Conservation (phyloP, 2,797 vertebrate species). For the Serranus cabrilla region DNA sequence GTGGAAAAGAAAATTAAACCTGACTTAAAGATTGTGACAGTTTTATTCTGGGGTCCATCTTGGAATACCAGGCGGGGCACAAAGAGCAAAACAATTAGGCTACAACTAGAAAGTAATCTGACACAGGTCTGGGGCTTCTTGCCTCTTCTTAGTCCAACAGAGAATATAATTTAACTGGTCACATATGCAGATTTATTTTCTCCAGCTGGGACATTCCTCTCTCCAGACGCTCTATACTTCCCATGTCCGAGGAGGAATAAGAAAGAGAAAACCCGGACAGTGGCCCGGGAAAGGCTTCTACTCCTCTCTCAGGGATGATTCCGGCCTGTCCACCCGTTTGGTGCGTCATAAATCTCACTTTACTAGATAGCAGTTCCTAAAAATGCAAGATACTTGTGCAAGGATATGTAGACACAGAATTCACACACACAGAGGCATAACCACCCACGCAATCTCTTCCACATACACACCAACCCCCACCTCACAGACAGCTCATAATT, state of each 20-base stretch:
- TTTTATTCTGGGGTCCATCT: too few species aligned
- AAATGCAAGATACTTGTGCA: constrained; percentile 20
- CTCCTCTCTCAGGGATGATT: constrained; percentile 44
- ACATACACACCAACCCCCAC: not conserved
- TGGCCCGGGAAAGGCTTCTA: constrained; percentile 37
- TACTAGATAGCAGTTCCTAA: constrained; percentile 49
- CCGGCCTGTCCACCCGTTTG: constrained; percentile 3
- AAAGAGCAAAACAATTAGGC: too few species aligned
- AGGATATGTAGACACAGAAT: not conserved
- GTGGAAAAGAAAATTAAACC: not conserved
- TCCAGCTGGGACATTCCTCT: constrained; percentile 63
- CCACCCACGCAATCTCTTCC: constrained; percentile 3
- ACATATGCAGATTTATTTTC: constrained; percentile 63
- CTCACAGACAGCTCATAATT: constrained; percentile 10
- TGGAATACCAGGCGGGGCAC: too few species aligned
- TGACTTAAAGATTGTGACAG: too few species aligned
- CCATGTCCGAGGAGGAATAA: constrained; percentile 47
- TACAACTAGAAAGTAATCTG: not conserved
- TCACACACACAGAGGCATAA: not conserved
- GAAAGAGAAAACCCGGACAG: constrained; percentile 43
- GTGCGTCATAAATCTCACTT: constrained; percentile 60
- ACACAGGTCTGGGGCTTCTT: constrained; percentile 17
- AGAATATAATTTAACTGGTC: constrained; percentile 42
- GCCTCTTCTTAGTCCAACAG: constrained; percentile 9
- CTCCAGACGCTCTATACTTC: constrained; percentile 42